Evolutionary conservation across 1,140 invertebrate genomes (phyloP), one percentile per base, ranked within the genome.

Genomic region (Anagrus nilaparvatae): DNA sequence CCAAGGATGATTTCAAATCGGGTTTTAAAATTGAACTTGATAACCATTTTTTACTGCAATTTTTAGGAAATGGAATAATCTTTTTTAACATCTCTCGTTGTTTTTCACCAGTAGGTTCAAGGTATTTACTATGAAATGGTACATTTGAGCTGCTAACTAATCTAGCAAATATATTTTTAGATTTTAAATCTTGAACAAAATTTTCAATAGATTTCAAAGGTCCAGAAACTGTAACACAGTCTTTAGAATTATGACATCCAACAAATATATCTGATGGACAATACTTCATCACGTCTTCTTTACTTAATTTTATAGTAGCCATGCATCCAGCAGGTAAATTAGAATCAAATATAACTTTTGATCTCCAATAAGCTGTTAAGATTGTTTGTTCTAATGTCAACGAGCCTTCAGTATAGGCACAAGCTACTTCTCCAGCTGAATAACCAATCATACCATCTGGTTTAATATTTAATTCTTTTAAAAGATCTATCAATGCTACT

Each of bases 371-470:
- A 8, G 84, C 81, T 28, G 77, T 66, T 7, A 84, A 56, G 10
- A 92, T 70, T 48, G 79, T 83, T 61, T 91, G 78, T 53, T 88
- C 83, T 5, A 78, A 74, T 3, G 82, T 86, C 16, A 89, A 72
- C 43, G 73, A 77, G 3, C 81, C 83, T 58, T 90, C 84, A 42
- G 80, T 83, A 65, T 91, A 91, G 3, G 82, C 84, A 64, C 83
- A 86, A 8, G 75, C 81, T 27, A 84, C 53, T 58, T 84, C 79
- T 5, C 82, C 82, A 1, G 79, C 76, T 10, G 84, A 87, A 63
- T 86, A 82, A 8, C 82, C 84, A 37, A 87, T 73, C 44, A 87
- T 75, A 21, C 77, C 74, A 59, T 84, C 81, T 8, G 81, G 77
- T 21, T 64, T 52, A 9, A 89, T 65, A 16, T 74, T 75, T 19